These are phyloP conservation scores for Schizopygopsis malacanthus DNA, from an alignment of 2,797 vertebrate genomes.

Conservation along the genomic window DNA sequence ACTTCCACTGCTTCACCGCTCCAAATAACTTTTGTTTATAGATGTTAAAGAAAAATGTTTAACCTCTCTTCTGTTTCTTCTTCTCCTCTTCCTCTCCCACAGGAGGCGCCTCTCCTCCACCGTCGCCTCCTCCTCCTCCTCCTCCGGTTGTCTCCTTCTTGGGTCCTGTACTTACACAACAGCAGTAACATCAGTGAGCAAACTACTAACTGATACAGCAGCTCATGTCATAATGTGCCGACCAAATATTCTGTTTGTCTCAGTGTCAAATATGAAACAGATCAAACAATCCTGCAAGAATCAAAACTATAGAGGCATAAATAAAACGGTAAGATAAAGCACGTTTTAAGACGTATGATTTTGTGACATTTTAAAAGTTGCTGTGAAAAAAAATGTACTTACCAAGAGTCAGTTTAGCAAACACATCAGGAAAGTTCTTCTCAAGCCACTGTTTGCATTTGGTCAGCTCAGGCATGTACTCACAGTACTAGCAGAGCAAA, in stretches of 20 bases:
- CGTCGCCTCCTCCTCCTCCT: constrained; percentile 38
- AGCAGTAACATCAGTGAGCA: background rate
- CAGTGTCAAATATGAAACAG: background rate
- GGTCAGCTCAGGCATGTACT: constrained; percentile 98
- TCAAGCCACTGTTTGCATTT: constrained; percentile 99
- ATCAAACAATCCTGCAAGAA: background rate
- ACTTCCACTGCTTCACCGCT: background rate
- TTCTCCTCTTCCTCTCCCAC: constrained; percentile 94
- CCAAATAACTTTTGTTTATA: background rate
- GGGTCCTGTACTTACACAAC: constrained; percentile 81
- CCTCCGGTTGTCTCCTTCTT: constrained; percentile 83
- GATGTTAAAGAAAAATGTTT: constrained; percentile 14
- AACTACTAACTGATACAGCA: background rate
- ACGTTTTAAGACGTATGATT: background rate
- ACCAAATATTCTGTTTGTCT: background rate
- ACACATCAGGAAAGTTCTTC: constrained; percentile 98
- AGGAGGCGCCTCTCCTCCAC: constrained; percentile 83
- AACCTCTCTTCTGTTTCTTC: constrained; percentile 98
- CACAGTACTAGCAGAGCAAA: constrained; percentile 87
- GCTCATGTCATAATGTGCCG: background rate
- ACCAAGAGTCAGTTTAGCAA: constrained; percentile 96
- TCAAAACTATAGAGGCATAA: background rate
- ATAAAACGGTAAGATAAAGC: background rate
- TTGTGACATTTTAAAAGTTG: background rate
- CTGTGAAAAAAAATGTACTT: constrained; percentile 63